A percentile compares a stretch with the other conserved stretches of the same genome.
Evolutionary conservation across 2,888 invertebrate genomes (phyloP).

Genomic region (Ypsolopha sequella): DNA sequence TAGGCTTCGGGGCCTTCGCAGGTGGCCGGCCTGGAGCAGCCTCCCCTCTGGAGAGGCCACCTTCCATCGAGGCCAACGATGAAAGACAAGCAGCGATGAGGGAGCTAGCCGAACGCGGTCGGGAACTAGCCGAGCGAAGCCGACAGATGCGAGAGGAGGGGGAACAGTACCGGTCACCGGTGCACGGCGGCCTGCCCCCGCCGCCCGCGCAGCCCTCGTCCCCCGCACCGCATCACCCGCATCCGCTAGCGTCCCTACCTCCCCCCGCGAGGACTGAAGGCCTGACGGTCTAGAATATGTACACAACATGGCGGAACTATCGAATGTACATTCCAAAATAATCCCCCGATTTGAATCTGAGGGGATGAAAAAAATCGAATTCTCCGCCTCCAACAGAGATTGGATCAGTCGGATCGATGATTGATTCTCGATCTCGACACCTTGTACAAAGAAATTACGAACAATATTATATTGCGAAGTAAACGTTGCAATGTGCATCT

Average conservation of each 20-base stretch:
- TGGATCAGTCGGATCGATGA: constrained; percentile 7
- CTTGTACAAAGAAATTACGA: constrained; percentile 50
- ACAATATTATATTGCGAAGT: constrained; percentile 35
- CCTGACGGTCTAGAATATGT: constrained; percentile 74
- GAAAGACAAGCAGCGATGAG: constrained; percentile 63
- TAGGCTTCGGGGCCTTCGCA: constrained; percentile 82
- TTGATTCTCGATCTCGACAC: constrained; percentile 3
- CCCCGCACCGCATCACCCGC: constrained; percentile 57
- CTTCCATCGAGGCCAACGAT: constrained; percentile 53
- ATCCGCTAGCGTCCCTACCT: constrained; percentile 70
- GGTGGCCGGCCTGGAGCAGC: constrained; percentile 67
- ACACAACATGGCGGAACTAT: constrained; percentile 2
- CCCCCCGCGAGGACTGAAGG: constrained; percentile 79
- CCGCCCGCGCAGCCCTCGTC: constrained; percentile 48
- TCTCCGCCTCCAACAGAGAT: not conserved
- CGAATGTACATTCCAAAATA: constrained; percentile 36
- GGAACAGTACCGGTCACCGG: constrained; percentile 51
- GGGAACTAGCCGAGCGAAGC: constrained; percentile 63
- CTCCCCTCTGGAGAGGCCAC: constrained; percentile 60
- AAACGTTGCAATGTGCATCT: constrained; percentile 31
- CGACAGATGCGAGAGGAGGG: constrained; percentile 64
- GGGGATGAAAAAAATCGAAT: constrained; percentile 4
- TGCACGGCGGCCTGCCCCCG: constrained; percentile 41
- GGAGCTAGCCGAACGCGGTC: constrained; percentile 66
- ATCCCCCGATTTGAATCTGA: constrained; percentile 11